Conservation (phyloP, 2,113 vertebrate genomes). For the Trinectes maculatus region DNA sequence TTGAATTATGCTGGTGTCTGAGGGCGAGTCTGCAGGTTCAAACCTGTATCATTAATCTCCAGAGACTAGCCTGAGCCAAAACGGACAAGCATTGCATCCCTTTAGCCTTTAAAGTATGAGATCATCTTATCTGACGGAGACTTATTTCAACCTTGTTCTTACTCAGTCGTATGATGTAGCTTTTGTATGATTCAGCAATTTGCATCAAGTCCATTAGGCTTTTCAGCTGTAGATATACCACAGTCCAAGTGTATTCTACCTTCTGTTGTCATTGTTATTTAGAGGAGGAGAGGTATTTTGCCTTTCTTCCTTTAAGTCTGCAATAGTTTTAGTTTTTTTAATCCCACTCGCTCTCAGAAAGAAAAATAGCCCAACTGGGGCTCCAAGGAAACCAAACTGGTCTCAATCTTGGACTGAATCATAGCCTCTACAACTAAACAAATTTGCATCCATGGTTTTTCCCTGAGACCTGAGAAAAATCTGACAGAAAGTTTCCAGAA, state of each 20-base stretch:
- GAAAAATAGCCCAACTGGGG: conserved; percentile 64
- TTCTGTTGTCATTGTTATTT: conserved; percentile 39
- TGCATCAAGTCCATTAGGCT: conserved; percentile 31
- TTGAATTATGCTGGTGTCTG: conserved; percentile 68
- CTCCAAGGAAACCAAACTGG: conserved; percentile 56
- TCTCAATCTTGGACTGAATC: conserved; percentile 62
- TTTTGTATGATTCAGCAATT: neutral
- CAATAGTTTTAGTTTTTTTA: conserved; percentile 67
- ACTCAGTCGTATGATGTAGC: neutral
- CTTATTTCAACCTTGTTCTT: conserved; percentile 8
- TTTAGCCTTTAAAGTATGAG: conserved; percentile 27
- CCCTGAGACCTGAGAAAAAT: conserved; percentile 47
- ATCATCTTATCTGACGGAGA: conserved; percentile 5
- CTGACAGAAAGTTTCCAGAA: conserved; percentile 55
- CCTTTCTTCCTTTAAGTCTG: conserved; percentile 32
- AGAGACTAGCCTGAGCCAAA: conserved; percentile 34
- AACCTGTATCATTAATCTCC: conserved; percentile 70
- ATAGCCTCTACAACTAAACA: conserved; percentile 61
- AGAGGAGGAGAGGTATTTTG: conserved; percentile 10
- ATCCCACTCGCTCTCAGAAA: conserved; percentile 40
- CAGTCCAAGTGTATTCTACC: conserved; percentile 33
- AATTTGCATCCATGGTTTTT: conserved; percentile 66
- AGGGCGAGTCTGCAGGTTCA: conserved; percentile 36
- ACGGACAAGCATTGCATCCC: conserved; percentile 39
- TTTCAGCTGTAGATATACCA: conserved; percentile 45